Base-by-base conservation (phyloP, 2,797 vertebrate genomes). In the Aratinga solstitialis region DNA sequence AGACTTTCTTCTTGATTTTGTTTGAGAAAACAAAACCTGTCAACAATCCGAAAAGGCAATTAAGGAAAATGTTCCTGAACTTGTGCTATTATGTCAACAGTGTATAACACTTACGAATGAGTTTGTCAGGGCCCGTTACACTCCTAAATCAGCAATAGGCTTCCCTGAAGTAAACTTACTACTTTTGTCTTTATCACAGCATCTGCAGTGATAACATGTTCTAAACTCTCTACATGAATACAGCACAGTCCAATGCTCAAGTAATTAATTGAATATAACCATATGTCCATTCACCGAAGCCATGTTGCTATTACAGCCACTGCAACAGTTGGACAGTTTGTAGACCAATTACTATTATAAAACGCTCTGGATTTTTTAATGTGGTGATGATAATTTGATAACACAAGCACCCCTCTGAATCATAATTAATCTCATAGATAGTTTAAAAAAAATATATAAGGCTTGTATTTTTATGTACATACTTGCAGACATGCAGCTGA, bases 121-220 rank as follows among this genome's bases (percentile, higher is more conserved):
- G 13, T 42, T 93, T 94, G 47, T 84, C 69, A 95, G 65, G 91
- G 80, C 77, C 32, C 65, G 79, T 87, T 91, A 89, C 53, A 84
- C 45, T 80, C 68, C 58, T 85, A 89, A 94, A 91, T 42, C 51
- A 93, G 66, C 73, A 88, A 91, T 88, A 94, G 71, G 67, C 54
- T 93, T 94, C 62, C 78, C 63, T 78, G 72, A 83, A 93, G 66
- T 34, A 93, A 95, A 89, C 45, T 62, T 62, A 45, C 36, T 82
- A 4, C 71, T 88, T 93, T 85, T 71, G 61, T 54, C 91, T 77
- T 84, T 74, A 48, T 76, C 94, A 66, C 34, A 66, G 67, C 73
- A 94, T 85, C 87, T 94, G 84, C 85, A 94, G 29, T 89, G 76
- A 85, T 71, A 93, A 90, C 38, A 42, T 71, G 90, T 88, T 97